Evolutionary conservation across 2,113 vertebrate species (phyloP).

Genomic region (Rhinoderma darwinii): DNA sequence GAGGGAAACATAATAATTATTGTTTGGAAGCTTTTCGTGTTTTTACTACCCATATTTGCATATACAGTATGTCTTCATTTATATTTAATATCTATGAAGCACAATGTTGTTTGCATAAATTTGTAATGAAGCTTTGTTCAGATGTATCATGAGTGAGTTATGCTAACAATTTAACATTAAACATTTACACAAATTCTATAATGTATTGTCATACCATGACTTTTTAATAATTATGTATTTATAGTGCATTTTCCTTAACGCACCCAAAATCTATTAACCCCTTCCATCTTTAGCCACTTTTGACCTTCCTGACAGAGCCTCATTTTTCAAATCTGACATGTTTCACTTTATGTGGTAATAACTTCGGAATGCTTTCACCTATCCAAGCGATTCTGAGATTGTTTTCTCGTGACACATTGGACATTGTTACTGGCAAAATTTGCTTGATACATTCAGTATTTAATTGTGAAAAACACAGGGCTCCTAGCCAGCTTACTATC

Average conservation of each 20-base stretch:
- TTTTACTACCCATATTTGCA: not conserved
- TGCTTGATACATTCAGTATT: too few species aligned
- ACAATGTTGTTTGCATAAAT: not conserved
- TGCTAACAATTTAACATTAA: constrained; percentile 1
- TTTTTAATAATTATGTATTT: constrained; percentile 2
- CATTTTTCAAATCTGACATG: too few species aligned
- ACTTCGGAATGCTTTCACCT: too few species aligned
- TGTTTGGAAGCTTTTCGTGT: not conserved
- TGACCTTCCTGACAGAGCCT: too few species aligned
- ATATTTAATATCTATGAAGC: not conserved
- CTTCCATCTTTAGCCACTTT: too few species aligned
- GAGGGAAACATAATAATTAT: not conserved
- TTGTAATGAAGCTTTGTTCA: constrained; percentile 8
- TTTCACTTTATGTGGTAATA: too few species aligned
- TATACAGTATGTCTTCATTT: constrained; percentile 22
- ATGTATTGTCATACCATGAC: not conserved
- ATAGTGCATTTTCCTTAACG: not conserved
- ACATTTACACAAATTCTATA: not conserved
- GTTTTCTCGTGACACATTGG: too few species aligned
- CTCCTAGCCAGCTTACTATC: too few species aligned
- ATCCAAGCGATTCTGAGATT: too few species aligned
- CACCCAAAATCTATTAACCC: not conserved
- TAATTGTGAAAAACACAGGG: too few species aligned
- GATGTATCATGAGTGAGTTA: not conserved
- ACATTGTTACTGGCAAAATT: too few species aligned